A percentile compares a stretch with the other conserved stretches of the same genome.
These are phyloP conservation scores for Botia kubotai DNA, from an alignment of 2,797 vertebrate species.

Conservation along the genomic window DNA sequence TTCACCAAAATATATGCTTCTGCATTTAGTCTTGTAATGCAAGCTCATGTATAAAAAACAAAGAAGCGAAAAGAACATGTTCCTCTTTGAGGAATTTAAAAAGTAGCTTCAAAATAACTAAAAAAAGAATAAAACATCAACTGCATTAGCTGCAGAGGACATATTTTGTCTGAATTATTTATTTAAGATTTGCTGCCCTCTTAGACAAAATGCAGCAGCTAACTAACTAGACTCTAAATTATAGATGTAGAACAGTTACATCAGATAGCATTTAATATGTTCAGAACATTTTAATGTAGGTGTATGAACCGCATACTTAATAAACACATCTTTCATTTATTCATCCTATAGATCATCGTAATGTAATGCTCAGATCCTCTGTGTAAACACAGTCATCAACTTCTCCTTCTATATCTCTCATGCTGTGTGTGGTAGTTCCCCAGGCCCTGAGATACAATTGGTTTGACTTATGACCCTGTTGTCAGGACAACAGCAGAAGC, in stretches of 20 bases:
- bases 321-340: slow-evolving; percentile 35
- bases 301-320: slow-evolving; percentile 37
- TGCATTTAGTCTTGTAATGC: slow-evolving; percentile 26
- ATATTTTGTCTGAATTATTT: slow-evolving; percentile 54
- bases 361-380: background rate
- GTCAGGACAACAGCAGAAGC: slow-evolving; percentile 62
- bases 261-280: slow-evolving; percentile 33
- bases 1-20: slow-evolving; percentile 13
- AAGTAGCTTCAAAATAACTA: slow-evolving; percentile 33
- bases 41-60: slow-evolving; percentile 5
- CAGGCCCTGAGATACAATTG: slow-evolving; percentile 65
- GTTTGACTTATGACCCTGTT: slow-evolving; percentile 73
- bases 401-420: slow-evolving; percentile 47
- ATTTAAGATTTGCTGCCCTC: slow-evolving; percentile 46
- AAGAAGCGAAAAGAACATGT: background rate
- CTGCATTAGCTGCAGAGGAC: slow-evolving; percentile 33
- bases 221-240: slow-evolving; percentile 56
- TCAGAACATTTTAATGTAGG: slow-evolving; percentile 14
- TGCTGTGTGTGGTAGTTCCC: slow-evolving; percentile 50
- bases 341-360: slow-evolving; percentile 14
- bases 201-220: slow-evolving; percentile 49
- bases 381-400: background rate
- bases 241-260: slow-evolving; percentile 46
- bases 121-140: slow-evolving; percentile 58
- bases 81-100: background rate